Conservation (phyloP, 2,888 invertebrate species). For the Lomographa bimaculata region DNA sequence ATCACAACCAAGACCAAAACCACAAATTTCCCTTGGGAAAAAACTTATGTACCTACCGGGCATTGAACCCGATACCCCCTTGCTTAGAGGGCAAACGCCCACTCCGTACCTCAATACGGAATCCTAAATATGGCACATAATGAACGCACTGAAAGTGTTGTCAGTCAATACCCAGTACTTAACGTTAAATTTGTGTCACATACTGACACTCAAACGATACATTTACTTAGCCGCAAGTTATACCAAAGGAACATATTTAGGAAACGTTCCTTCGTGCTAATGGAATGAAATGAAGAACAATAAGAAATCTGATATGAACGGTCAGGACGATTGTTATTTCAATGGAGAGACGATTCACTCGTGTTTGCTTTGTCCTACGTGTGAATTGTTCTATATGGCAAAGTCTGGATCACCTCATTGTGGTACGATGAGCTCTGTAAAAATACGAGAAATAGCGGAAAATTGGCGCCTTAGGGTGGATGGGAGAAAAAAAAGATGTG, state of each 20-base stretch:
- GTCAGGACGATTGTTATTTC: constrained; percentile 70
- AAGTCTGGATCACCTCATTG: constrained; percentile 41
- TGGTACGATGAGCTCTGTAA: constrained; percentile 47
- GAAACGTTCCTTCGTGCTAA: constrained; percentile 63
- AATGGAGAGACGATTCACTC: constrained; percentile 42
- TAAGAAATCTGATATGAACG: constrained; percentile 78
- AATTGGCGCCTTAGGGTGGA: constrained; percentile 45
- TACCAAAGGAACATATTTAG: constrained; percentile 46
- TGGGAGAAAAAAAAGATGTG: too few species aligned
- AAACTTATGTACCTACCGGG: too few species aligned
- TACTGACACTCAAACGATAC: too few species aligned
- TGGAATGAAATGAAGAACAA: constrained; percentile 74
- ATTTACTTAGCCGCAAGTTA: constrained; percentile 10
- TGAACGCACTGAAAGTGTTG: too few species aligned
- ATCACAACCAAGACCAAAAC: too few species aligned
- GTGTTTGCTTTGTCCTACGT: constrained; percentile 65
- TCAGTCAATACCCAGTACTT: too few species aligned
- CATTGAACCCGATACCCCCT: too few species aligned
- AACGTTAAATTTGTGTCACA: too few species aligned
- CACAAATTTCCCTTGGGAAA: too few species aligned
- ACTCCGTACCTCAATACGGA: too few species aligned
- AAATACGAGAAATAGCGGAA: constrained; percentile 45
- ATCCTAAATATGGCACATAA: too few species aligned
- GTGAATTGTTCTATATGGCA: constrained; percentile 51
- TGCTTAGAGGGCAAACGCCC: too few species aligned